Percentiles rank a stretch among this genome's conserved stretches.
Conservation (phyloP, 2,888 invertebrate genomes). For the Megamerina dolium region DNA sequence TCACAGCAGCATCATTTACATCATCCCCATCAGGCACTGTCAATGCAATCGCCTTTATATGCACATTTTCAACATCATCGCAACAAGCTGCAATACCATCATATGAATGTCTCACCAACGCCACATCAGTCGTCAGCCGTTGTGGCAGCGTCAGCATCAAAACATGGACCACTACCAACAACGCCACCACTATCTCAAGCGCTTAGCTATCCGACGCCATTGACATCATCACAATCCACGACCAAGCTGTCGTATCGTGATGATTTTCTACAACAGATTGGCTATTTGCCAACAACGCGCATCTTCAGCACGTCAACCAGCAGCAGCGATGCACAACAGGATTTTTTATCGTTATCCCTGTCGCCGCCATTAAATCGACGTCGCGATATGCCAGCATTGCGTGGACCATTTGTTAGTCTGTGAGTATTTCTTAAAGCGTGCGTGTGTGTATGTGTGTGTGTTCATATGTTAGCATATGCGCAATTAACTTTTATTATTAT, state of each 20-base stretch:
- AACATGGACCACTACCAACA: slow-evolving; percentile 5
- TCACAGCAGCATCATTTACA: slow-evolving; percentile 32
- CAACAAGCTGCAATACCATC: slow-evolving; percentile 18
- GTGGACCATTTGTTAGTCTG: slow-evolving; percentile 49
- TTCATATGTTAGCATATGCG: too few species aligned
- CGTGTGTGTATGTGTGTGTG: neutral
- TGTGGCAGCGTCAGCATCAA: slow-evolving; percentile 19
- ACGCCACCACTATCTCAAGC: too few species aligned
- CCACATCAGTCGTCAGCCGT: slow-evolving; percentile 23
- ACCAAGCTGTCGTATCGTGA: slow-evolving; percentile 46
- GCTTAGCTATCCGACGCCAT: too few species aligned
- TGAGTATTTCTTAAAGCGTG: slow-evolving; percentile 36
- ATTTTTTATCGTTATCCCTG: slow-evolving; percentile 47
- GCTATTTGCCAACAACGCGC: slow-evolving; percentile 46
- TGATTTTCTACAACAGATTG: slow-evolving; percentile 48
- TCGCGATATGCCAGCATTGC: slow-evolving; percentile 47
- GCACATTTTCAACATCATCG: slow-evolving; percentile 21
- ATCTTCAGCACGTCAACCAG: slow-evolving; percentile 43
- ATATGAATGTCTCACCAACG: neutral
- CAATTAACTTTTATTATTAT: too few species aligned
- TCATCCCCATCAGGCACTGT: slow-evolving; percentile 25
- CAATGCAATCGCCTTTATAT: slow-evolving; percentile 13
- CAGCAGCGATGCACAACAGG: slow-evolving; percentile 46
- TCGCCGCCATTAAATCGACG: slow-evolving; percentile 49
- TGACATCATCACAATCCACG: slow-evolving; percentile 42